These are phyloP conservation scores for Dromius quadrimaculatus DNA, from an alignment of 2,888 invertebrate species.

Conservation along the genomic window DNA sequence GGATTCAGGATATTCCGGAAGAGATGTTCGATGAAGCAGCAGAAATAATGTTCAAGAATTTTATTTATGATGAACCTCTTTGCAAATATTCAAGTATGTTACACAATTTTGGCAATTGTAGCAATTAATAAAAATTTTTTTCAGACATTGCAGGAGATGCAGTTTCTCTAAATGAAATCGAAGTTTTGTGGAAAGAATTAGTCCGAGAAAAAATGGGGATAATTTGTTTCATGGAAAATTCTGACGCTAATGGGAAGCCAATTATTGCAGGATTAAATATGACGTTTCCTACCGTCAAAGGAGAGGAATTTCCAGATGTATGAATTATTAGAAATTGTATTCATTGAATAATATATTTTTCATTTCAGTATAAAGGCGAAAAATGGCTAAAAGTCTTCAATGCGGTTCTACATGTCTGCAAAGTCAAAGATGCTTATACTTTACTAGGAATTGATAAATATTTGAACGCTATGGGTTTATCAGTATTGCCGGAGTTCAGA, in stretches of 20 bases:
- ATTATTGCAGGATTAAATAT: conserved; percentile 62
- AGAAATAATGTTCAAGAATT: conserved; percentile 65
- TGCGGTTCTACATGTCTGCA: conserved; percentile 47
- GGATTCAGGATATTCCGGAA: conserved; percentile 68
- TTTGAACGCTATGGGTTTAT: conserved; percentile 61
- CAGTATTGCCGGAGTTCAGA: conserved; percentile 60
- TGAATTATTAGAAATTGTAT: background rate
- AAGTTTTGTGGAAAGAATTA: conserved; percentile 54
- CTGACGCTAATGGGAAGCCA: conserved; percentile 59
- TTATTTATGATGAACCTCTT: conserved; percentile 69
- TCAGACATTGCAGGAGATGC: conserved; percentile 58
- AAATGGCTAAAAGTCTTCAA: conserved; percentile 48
- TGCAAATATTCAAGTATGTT: conserved; percentile 65
- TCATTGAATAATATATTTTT: background rate
- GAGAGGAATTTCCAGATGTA: conserved; percentile 25
- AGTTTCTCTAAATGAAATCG: conserved; percentile 57
- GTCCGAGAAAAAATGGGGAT: conserved; percentile 61
- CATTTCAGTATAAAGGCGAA: conserved; percentile 45
- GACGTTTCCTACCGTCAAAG: conserved; percentile 55
- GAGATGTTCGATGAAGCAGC: conserved; percentile 65
- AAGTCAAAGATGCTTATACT: conserved; percentile 57
- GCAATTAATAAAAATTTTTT: conserved; percentile 33
- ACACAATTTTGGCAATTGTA: background rate
- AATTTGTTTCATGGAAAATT: conserved; percentile 60
- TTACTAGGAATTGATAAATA: conserved; percentile 58